Conservation (phyloP, 2,797 vertebrate species). For the Botia almorhae region DNA sequence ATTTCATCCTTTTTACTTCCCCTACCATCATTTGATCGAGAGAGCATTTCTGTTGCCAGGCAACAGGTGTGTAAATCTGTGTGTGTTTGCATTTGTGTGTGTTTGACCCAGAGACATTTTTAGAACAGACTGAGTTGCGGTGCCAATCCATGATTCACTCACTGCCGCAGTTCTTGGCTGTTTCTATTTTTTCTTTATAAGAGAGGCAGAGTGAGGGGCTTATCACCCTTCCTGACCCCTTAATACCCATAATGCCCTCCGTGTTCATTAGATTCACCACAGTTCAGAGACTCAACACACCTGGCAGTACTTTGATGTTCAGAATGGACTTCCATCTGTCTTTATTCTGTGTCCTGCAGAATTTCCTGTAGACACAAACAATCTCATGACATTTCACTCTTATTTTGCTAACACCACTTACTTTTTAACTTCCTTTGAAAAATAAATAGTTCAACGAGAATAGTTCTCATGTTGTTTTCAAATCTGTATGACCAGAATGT, state of each 20-base stretch:
- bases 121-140: conserved; percentile 51
- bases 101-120: conserved; percentile 64
- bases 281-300: neutral
- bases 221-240: conserved; percentile 32
- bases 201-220: conserved; percentile 21
- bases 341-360: neutral
- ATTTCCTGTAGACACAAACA: neutral
- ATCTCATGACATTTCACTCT: neutral
- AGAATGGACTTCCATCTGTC: neutral
- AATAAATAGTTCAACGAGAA: no score
- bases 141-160: conserved; percentile 54
- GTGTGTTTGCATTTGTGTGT: conserved; percentile 44
- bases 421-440: neutral
- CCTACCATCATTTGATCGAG: conserved; percentile 58
- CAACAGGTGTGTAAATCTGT: conserved; percentile 72
- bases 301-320: neutral
- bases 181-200: conserved; percentile 19
- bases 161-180: conserved; percentile 25
- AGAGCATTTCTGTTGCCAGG: conserved; percentile 76
- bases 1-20: conserved; percentile 47
- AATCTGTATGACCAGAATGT: neutral
- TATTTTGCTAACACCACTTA: neutral
- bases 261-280: conserved; percentile 28
- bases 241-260: conserved; percentile 28
- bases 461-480: neutral